Evolutionary conservation across 2,113 vertebrate genomes (phyloP).

Genomic region (Zeus faber): DNA sequence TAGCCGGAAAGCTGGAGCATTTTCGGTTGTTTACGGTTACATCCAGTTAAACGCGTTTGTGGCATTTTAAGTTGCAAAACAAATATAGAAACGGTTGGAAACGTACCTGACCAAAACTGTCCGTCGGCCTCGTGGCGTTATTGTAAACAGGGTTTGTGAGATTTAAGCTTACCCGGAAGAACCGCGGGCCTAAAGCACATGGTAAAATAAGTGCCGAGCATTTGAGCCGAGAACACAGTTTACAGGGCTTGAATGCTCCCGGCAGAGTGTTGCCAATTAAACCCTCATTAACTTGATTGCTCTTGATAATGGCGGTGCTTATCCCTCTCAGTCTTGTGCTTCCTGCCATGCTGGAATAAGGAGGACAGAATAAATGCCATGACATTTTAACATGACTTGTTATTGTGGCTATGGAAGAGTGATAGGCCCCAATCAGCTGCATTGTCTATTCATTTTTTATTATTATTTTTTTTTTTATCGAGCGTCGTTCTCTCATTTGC

Average conservation of each 20-base stretch:
- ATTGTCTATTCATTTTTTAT: background rate
- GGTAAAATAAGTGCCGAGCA: no score
- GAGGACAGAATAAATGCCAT: constrained; percentile 32
- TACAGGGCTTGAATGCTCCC: constrained; percentile 34
- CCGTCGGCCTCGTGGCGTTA: background rate
- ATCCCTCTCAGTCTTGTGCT: constrained; percentile 31
- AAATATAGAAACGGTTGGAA: no score
- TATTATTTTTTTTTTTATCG: background rate
- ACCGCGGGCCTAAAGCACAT: no score
- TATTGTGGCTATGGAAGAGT: background rate
- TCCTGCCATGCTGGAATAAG: constrained; percentile 27
- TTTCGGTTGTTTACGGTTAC: no score
- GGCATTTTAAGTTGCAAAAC: no score
- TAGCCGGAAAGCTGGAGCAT: no score
- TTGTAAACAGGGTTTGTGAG: background rate
- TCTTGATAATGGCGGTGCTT: constrained; percentile 40
- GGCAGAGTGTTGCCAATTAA: constrained; percentile 49
- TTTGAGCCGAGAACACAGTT: constrained; percentile 27
- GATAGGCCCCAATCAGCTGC: constrained; percentile 4
- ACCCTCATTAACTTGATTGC: constrained; percentile 54
- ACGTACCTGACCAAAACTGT: no score
- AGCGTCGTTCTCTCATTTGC: background rate
- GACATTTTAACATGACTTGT: constrained; percentile 30
- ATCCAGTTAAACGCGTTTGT: no score
- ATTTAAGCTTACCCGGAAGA: no score